Base-by-base conservation (phyloP, 1,140 invertebrate species). In the Micrasema longulum region DNA sequence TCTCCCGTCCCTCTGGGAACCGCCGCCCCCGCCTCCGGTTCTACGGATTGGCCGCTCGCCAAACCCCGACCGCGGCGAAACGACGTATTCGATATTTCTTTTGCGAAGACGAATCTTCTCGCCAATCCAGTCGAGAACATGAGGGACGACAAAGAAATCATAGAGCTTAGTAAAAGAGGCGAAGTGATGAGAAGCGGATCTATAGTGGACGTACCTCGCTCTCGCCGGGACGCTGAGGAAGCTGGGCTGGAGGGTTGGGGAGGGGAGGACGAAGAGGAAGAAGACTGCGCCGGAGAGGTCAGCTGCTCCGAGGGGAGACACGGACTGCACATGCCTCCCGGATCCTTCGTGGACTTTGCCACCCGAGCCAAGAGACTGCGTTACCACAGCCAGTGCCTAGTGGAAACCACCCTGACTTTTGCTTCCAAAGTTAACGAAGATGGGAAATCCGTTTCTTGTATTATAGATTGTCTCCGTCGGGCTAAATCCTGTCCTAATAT, bases 401-500 rank as follows among this genome's bases (percentile, higher is more conserved):
- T 78, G 23, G 78, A 80, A 55, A 31, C 77, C 36, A 43, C 31
- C 11, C 36, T 38, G 10, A 47, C 16, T 26, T 57, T 55, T 67
- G 50, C 47, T 47, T 43, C 45, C 55, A 20, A 62, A 76, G 18
- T 35, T 20, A 65, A n/a, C n/a, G n/a, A n/a, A n/a, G n/a, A n/a
- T n/a, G n/a, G 20, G 11, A 12, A 60, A 60, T 64, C 47, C 4
- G 20, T 14, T 31, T 65, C 64, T 2, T 9, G 16, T 22, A 66
- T 63, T 67, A 38, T 79, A 38, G 18, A 23, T 41, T 78, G 81
- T 76, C 84, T 89, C 14, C 81, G 85, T 22, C 80, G 88, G 63
- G 84, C 88, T 14, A 85, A 84, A 72, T 91, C 89, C n/a, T 91
- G 89, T 76, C 88, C 89, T 0, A 87, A 90, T 74, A 86, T 90